These are phyloP conservation scores for Nothobranchius furzeri DNA, from an alignment of 2,113 vertebrate species.

Conservation along the genomic window DNA sequence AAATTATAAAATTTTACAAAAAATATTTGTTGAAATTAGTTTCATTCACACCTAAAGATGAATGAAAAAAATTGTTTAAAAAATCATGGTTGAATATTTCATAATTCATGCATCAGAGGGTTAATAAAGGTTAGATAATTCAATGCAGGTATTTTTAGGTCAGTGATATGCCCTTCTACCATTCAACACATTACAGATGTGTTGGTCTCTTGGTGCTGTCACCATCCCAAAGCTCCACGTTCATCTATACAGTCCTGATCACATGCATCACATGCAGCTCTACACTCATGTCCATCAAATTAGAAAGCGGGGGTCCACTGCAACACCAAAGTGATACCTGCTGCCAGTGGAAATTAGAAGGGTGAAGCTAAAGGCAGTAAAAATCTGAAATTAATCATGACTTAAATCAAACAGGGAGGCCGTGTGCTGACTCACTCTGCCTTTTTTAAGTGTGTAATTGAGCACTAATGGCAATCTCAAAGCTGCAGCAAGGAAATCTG, in stretches of 20 bases:
- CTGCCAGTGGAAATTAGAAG: constrained; percentile 60
- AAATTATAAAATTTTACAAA: too few relatives aligned
- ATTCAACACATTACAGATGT: constrained; percentile 25
- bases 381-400: constrained; percentile 76
- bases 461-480: constrained; percentile 63
- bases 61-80: too few relatives aligned
- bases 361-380: constrained; percentile 57
- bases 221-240: constrained; percentile 28
- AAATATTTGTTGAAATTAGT: too few relatives aligned
- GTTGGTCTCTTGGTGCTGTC: constrained; percentile 30
- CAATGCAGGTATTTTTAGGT: too few relatives aligned
- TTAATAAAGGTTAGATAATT: too few relatives aligned
- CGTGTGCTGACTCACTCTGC: constrained; percentile 10
- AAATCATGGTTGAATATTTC: too few relatives aligned
- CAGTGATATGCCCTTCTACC: background rate
- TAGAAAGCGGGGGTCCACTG: constrained; percentile 68
- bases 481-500: constrained; percentile 48
- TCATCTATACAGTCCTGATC: constrained; percentile 64
- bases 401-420: constrained; percentile 53
- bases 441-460: constrained; percentile 62
- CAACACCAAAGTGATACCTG: constrained; percentile 51
- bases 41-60: too few relatives aligned
- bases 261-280: constrained; percentile 55
- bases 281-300: constrained; percentile 65
- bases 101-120: too few relatives aligned